phyloP scores from a whole-genome alignment of 2,113 vertebrate species.

The Isurus oxyrinchus region DNA sequence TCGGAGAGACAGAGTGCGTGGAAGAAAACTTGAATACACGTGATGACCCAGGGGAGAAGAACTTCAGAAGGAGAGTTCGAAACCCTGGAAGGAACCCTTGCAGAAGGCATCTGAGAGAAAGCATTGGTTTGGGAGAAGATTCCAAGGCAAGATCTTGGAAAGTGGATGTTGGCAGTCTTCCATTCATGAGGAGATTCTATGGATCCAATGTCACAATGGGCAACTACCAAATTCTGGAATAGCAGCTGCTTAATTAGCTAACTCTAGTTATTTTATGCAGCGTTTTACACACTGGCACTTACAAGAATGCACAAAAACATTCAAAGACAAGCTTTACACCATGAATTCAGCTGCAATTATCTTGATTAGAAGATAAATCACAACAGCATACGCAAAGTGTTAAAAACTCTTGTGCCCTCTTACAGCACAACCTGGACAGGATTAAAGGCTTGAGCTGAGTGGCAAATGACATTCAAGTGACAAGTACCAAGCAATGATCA shows the following conservation, averaged over 20 bases:
- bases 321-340: neutral
- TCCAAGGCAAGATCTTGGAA: no score
- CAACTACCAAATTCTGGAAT: neutral
- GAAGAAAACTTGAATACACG: no score
- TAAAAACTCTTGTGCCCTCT: neutral
- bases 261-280: neutral
- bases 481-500: no score
- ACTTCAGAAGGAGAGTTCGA: no score
- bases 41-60: no score
- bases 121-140: no score
- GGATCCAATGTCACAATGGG: neutral
- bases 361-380: neutral
- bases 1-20: no score
- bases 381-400: neutral
- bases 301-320: neutral
- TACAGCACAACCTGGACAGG: no score
- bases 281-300: neutral
- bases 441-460: no score
- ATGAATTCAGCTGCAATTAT: neutral
- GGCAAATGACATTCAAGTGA: no score
- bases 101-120: no score
- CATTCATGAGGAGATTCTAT: neutral
- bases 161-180: neutral
- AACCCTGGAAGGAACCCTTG: no score
- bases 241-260: neutral